Evolutionary conservation across 53 echinoderm and acorn worm genomes (phyloP).

Genomic region (Paracentrotus lividus): DNA sequence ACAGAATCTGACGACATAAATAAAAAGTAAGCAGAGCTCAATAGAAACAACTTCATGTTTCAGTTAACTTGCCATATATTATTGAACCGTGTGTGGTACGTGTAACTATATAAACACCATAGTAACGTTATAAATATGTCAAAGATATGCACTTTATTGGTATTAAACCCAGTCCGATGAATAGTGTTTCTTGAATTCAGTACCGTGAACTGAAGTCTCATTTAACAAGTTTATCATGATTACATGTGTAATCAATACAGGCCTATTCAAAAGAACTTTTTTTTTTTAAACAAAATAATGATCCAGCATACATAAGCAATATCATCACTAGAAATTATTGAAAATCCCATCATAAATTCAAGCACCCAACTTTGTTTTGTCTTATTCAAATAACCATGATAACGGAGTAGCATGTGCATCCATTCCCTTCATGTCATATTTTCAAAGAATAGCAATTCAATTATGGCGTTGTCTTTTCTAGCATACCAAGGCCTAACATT

Average conservation of each 20-base stretch:
- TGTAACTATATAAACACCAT: not conserved
- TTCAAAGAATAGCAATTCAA: constrained; percentile 21
- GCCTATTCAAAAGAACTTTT: too few relatives aligned
- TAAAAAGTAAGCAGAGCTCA: constrained; percentile 28
- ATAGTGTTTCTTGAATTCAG: not conserved
- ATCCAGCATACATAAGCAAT: too few relatives aligned
- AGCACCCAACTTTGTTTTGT: too few relatives aligned
- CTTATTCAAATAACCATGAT: not conserved
- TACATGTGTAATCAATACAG: too few relatives aligned
- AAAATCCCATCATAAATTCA: too few relatives aligned
- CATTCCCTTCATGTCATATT: constrained; percentile 9
- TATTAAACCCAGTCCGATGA: not conserved
- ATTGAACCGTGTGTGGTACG: constrained; percentile 12
- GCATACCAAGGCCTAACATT: not conserved
- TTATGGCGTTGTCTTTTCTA: constrained; percentile 9
- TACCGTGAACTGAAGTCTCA: not conserved
- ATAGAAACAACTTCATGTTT: constrained; percentile 46
- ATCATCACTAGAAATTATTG: too few relatives aligned
- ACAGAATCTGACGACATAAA: not conserved
- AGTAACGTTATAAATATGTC: constrained; percentile 33
- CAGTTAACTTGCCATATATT: constrained; percentile 23
- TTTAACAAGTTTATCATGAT: too few relatives aligned
- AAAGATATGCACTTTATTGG: not conserved
- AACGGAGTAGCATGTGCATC: not conserved
- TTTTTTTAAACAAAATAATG: too few relatives aligned